These are phyloP conservation scores for Alectura lathami DNA, from an alignment of 2,113 vertebrate species.

Conservation along the genomic window DNA sequence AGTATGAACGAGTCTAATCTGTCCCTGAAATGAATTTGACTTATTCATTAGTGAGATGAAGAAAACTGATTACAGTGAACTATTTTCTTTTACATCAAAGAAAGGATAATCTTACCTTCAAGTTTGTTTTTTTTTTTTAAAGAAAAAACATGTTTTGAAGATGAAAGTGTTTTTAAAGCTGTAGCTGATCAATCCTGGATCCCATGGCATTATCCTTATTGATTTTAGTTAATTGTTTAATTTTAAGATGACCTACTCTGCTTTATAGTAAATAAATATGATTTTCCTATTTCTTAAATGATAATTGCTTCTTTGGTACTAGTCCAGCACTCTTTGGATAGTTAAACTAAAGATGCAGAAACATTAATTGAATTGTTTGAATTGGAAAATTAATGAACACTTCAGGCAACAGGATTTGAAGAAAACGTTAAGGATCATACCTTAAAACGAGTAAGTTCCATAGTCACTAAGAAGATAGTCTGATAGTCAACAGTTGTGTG, in stretches of 20 bases:
- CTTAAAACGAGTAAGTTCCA: background rate
- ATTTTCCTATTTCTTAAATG: background rate
- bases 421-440: background rate
- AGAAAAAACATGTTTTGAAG: background rate
- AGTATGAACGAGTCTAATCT: slow-evolving; percentile 4
- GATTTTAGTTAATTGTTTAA: background rate
- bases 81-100: slow-evolving; percentile 43
- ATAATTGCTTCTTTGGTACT: background rate
- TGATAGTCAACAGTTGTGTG: background rate
- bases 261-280: background rate
- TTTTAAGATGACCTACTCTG: background rate
- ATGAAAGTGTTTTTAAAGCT: background rate
- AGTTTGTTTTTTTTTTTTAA: background rate
- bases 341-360: background rate
- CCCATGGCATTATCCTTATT: background rate
- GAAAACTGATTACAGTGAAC: slow-evolving; percentile 40
- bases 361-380: background rate
- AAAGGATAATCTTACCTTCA: background rate
- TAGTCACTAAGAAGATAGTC: background rate
- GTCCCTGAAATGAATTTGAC: slow-evolving; percentile 28
- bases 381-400: background rate
- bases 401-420: background rate
- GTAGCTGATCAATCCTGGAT: background rate
- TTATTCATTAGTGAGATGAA: slow-evolving; percentile 53
- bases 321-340: background rate